These are phyloP conservation scores for Etheostoma cragini DNA, from an alignment of 2,113 vertebrate genomes.

Conservation along the genomic window DNA sequence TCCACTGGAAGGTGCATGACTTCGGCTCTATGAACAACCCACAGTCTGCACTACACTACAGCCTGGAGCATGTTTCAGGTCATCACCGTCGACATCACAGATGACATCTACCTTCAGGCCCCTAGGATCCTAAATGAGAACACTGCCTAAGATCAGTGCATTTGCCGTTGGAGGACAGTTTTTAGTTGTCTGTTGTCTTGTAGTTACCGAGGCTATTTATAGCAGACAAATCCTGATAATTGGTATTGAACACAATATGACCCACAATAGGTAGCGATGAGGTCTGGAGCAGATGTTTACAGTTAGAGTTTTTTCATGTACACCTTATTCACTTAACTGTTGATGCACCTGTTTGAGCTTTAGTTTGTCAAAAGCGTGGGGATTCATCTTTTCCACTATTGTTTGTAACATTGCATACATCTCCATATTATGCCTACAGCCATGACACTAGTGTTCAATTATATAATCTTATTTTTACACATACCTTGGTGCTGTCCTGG, in stretches of 20 bases:
- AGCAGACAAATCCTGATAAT: not conserved
- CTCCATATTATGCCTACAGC: not conserved
- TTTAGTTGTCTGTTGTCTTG: not conserved
- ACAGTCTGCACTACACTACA: too few species aligned
- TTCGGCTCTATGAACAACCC: too few species aligned
- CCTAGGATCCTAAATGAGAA: too few species aligned
- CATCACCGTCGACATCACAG: too few species aligned
- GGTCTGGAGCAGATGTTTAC: not conserved
- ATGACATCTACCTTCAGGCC: too few species aligned
- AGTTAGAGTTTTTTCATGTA: not conserved
- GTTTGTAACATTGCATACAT: not conserved
- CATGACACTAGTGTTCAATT: not conserved
- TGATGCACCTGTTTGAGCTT: not conserved
- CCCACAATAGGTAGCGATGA: not conserved
- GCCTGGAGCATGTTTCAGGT: too few species aligned
- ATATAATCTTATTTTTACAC: not conserved
- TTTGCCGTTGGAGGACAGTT: not conserved
- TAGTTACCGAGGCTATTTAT: not conserved
- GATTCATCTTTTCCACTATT: not conserved
- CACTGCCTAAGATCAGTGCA: not conserved
- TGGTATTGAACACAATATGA: not conserved
- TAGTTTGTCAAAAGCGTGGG: not conserved
- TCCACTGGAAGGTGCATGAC: too few species aligned
- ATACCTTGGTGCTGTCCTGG: slow-evolving; percentile 91
- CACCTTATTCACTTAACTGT: not conserved